Evolutionary conservation across 2,113 vertebrate species (phyloP), one percentile per base, ranked within the genome.

Genomic region (Eclectus roratus): DNA sequence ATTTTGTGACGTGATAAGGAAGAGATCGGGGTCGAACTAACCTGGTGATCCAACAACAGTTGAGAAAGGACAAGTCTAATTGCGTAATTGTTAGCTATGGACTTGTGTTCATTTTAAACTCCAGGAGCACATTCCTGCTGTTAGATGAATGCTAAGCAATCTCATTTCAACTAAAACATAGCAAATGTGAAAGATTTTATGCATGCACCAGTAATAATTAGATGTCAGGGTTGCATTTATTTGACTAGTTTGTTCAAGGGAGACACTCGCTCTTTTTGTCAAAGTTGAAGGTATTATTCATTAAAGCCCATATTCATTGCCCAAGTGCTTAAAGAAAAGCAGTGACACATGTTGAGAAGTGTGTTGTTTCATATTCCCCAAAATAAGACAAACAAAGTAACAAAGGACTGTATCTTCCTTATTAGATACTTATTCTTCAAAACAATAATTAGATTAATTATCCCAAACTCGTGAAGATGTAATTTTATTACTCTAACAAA

Each of bases 371-470:
- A 9, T 3, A 4, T 16, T 52, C n/a, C 47, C n/a, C 46, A 13
- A 71, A 60, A 44, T 15, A 52, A 29, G 16, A n/a, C 52, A 25
- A 27, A 17, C 37, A 23, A 33, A 33, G 3, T 31, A 47, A 46
- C 25, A 27, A 58, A 61, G 31, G 28, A 41, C 15, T 10, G 2
- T n/a, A 37, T 23, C 27, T 46, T 35, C 46, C 41, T 47, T 46
- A 52, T 29, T 73, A 73, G 17, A 41, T 19, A 69, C 60, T 46
- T 72, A n/a, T 15, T 43, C 65, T 77, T 77, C 64, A n/a, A 55
- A 73, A 44, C 29, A 50, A 58, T 65, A 82, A 97, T 96, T 94
- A 96, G 68, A 96, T 97, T 97, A 97, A 97, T 97, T 97, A 97
- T 66, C 82, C 86, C 72, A 17, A 41, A 28, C 44, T 56, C 9